Evolutionary conservation across 2,888 invertebrate genomes (phyloP).

Genomic region (Sminthurides aquaticus): DNA sequence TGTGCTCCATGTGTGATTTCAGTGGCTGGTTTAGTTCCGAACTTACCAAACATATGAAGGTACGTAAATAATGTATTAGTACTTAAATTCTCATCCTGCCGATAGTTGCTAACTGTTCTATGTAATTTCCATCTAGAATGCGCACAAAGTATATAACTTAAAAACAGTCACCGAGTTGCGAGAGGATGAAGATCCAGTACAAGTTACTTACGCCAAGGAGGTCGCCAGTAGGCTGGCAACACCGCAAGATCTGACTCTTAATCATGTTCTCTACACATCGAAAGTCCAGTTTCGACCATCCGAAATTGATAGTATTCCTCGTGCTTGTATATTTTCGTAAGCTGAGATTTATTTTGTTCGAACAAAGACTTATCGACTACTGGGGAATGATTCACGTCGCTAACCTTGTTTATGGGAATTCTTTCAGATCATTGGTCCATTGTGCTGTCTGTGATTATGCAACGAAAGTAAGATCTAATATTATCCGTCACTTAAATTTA

Average conservation of each 20-base stretch:
- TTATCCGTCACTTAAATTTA: conserved; percentile 61
- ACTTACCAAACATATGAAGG: conserved; percentile 39
- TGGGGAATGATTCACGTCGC: no score
- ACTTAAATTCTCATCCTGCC: not conserved
- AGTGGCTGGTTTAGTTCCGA: conserved; percentile 39
- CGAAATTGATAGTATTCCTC: conserved; percentile 59
- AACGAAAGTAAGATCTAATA: conserved; percentile 52
- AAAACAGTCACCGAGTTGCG: conserved; percentile 31
- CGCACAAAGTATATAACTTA: conserved; percentile 43
- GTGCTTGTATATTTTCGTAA: conserved; percentile 57
- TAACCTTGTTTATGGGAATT: no score
- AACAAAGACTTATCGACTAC: no score
- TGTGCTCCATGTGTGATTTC: conserved; percentile 56
- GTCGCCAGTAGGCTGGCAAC: conserved; percentile 23
- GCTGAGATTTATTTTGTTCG: conserved; percentile 39
- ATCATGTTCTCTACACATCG: conserved; percentile 27
- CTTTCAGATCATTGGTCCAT: conserved; percentile 35
- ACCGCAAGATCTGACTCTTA: conserved; percentile 25
- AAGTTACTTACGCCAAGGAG: conserved; percentile 42
- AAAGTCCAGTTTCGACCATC: conserved; percentile 51
- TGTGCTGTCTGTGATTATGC: conserved; percentile 44
- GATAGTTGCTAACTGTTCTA: not conserved
- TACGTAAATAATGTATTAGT: conserved; percentile 6
- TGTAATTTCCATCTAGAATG: conserved; percentile 26
- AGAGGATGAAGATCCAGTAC: conserved; percentile 35